Percentiles rank a stretch among this genome's conserved stretches.
Evolutionary conservation across 2,888 invertebrate genomes (phyloP).

Genomic region (Ophonus ardosiacus): DNA sequence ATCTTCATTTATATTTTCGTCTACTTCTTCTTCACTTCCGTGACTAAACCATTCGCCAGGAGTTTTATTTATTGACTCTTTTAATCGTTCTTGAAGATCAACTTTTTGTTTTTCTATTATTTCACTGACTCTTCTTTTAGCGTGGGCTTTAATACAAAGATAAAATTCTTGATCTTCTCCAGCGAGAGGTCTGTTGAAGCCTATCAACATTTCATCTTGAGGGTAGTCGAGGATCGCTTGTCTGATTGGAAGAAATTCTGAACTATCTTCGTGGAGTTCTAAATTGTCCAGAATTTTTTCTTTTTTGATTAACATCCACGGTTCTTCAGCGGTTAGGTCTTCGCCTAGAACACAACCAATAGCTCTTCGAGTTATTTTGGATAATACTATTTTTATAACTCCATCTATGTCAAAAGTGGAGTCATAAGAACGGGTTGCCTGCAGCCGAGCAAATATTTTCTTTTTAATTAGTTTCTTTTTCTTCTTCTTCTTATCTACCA

Average conservation of each 20-base stretch:
- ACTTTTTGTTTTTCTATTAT: slow-evolving; percentile 79
- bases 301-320: slow-evolving; percentile 84
- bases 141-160: slow-evolving; percentile 80
- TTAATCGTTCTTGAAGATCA: slow-evolving; percentile 73
- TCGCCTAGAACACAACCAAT: slow-evolving; percentile 83
- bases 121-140: slow-evolving; percentile 76
- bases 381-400: slow-evolving; percentile 77
- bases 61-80: slow-evolving; percentile 49
- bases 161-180: slow-evolving; percentile 80
- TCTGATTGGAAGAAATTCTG: slow-evolving; percentile 76
- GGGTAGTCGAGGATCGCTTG: slow-evolving; percentile 73
- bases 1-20: slow-evolving; percentile 76
- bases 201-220: slow-evolving; percentile 78
- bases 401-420: slow-evolving; percentile 77
- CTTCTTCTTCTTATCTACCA: too few species aligned
- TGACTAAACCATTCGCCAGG: slow-evolving; percentile 69
- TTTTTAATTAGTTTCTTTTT: background rate
- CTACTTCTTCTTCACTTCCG: slow-evolving; percentile 83
- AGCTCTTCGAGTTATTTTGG: slow-evolving; percentile 80
- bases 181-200: slow-evolving; percentile 80
- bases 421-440: background rate
- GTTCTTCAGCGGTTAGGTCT: slow-evolving; percentile 84
- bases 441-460: too few species aligned
- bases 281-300: slow-evolving; percentile 81
- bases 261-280: slow-evolving; percentile 78